A percentile compares a stretch with the other conserved stretches of the same genome.
phyloP scores from a whole-genome alignment of 2,113 vertebrate species.

The Fulica atra region DNA sequence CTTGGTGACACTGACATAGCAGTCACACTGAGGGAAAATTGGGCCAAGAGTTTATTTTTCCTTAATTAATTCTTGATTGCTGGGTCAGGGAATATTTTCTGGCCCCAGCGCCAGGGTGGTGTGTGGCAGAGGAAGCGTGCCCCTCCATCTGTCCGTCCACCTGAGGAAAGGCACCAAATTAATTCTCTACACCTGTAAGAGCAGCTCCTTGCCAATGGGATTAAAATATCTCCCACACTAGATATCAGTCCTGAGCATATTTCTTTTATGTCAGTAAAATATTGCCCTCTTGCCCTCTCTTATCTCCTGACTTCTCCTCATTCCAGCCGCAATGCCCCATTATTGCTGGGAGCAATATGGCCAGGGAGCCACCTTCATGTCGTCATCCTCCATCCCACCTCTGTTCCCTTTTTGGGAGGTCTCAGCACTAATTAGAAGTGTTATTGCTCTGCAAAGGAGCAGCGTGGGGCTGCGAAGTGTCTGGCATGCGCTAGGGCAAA shows the following conservation, averaged over 20 bases:
- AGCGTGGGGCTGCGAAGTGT: neutral
- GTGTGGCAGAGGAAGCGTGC: accelerated
- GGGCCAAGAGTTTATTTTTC: neutral
- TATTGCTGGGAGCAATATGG: neutral
- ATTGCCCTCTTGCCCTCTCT: slow-evolving; percentile 63
- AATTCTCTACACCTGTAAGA: neutral
- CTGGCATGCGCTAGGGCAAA: neutral
- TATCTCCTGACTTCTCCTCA: slow-evolving; percentile 37
- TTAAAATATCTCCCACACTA: slow-evolving; percentile 55
- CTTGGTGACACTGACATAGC: neutral
- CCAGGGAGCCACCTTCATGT: neutral
- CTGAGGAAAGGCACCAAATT: neutral
- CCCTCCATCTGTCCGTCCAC: neutral
- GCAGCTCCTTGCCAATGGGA: slow-evolving; percentile 22
- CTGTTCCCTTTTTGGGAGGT: neutral
- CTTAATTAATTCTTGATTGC: neutral
- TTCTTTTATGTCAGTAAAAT: slow-evolving; percentile 73
- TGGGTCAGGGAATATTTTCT: neutral
- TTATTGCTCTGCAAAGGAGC: slow-evolving; percentile 31
- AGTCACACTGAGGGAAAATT: neutral
- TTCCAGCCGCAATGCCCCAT: neutral
- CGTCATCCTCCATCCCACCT: neutral
- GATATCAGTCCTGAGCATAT: slow-evolving; percentile 16
- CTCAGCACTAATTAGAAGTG: slow-evolving; percentile 45
- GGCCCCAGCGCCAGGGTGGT: accelerated